phyloP scores from a whole-genome alignment of 1,140 invertebrate species.

The Papilio aristodemus region DNA sequence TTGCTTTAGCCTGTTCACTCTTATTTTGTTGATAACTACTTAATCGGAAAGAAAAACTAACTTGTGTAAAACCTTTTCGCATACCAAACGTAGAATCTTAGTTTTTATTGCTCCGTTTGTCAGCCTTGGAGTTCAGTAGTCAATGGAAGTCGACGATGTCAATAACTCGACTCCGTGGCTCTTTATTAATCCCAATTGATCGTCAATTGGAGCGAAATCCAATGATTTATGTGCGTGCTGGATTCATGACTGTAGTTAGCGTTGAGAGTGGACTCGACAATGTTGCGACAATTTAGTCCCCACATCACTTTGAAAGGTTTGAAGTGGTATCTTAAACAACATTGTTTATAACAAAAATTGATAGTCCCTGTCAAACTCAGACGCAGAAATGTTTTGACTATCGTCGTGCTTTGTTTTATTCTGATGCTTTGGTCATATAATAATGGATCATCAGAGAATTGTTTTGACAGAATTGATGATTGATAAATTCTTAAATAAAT shows the following conservation, averaged over 20 bases:
- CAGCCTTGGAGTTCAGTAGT: conserved; percentile 58
- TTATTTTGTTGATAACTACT: background rate
- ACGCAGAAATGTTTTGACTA: no score
- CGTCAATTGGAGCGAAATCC: conserved; percentile 69
- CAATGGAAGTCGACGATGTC: conserved; percentile 58
- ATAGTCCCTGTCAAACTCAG: background rate
- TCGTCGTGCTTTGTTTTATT: no score
- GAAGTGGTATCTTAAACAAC: background rate
- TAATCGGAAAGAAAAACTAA: background rate
- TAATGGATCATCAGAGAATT: no score
- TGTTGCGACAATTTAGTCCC: background rate
- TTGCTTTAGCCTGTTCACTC: background rate
- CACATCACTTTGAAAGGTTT: background rate
- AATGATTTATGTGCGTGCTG: conserved; percentile 41
- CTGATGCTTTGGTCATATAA: no score
- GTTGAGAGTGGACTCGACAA: background rate
- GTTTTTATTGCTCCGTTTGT: conserved; percentile 35
- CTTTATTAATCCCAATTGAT: conserved; percentile 70
- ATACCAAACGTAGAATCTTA: background rate
- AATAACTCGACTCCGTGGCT: conserved; percentile 55
- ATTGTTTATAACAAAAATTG: background rate
- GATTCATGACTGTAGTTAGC: conserved; percentile 32
- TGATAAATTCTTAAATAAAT: no score
- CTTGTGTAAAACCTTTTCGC: background rate
- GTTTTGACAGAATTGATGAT: no score